These are phyloP conservation scores for Cryptoblepharus egeriae DNA, from an alignment of 2,797 vertebrate species.

Conservation along the genomic window DNA sequence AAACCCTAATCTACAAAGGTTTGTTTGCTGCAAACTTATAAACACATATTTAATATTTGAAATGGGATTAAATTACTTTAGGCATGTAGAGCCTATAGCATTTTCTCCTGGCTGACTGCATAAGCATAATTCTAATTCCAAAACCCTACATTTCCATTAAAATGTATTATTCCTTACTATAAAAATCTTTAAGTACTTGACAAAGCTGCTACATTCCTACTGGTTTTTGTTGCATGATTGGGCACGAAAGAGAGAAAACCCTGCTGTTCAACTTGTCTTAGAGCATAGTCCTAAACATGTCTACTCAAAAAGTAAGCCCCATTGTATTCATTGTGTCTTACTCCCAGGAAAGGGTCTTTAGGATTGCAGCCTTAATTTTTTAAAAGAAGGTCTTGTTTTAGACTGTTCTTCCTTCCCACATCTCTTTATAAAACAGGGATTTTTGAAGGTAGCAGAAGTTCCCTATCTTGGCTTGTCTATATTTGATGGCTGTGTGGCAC, in stretches of 20 bases:
- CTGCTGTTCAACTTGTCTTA: no score
- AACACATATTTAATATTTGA: neutral
- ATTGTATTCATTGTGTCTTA: no score
- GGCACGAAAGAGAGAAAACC: neutral
- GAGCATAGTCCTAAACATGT: no score
- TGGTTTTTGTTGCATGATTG: neutral
- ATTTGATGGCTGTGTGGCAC: neutral
- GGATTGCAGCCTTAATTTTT: no score
- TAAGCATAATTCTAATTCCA: neutral
- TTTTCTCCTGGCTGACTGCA: neutral
- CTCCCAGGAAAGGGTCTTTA: no score
- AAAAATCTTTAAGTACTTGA: neutral
- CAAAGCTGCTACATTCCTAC: neutral
- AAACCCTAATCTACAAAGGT: neutral
- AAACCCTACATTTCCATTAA: neutral
- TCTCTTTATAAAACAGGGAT: neutral
- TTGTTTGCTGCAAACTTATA: neutral
- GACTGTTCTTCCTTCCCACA: neutral
- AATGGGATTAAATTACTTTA: neutral
- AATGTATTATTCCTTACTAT: neutral
- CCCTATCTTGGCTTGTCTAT: no score
- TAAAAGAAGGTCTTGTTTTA: neutral
- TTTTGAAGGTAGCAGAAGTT: neutral
- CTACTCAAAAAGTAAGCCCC: no score
- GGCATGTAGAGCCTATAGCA: neutral